Conservation (phyloP, 2,888 invertebrate species). For the Trichacis sp. region DNA sequence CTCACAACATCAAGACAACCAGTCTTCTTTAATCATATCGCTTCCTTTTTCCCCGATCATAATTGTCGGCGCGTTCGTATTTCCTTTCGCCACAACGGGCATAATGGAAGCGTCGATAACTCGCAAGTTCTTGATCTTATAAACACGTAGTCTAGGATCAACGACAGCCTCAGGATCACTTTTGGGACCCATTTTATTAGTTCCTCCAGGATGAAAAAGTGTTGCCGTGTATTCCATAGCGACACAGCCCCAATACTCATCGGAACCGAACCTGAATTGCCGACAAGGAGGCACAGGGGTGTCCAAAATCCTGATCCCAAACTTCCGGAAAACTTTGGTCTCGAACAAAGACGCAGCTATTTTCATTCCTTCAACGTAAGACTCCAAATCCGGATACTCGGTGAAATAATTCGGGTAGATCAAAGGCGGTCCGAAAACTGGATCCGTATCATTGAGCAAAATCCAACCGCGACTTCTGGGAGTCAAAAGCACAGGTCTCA, state of each 20-base stretch:
- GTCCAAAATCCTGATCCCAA: slow-evolving; percentile 80
- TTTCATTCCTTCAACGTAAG: slow-evolving; percentile 82
- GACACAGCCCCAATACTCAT: slow-evolving; percentile 86
- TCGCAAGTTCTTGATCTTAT: slow-evolving; percentile 79
- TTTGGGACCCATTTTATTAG: slow-evolving; percentile 85
- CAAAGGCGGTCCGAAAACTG: slow-evolving; percentile 71
- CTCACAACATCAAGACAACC: background rate
- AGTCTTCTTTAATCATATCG: slow-evolving; percentile 87
- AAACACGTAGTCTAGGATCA: slow-evolving; percentile 79
- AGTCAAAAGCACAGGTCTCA: slow-evolving; percentile 23
- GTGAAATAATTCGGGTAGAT: slow-evolving; percentile 80
- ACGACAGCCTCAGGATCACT: slow-evolving; percentile 82
- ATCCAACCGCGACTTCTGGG: slow-evolving; percentile 42
- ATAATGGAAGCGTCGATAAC: slow-evolving; percentile 87
- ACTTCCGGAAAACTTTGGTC: slow-evolving; percentile 80
- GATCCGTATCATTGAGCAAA: slow-evolving; percentile 38
- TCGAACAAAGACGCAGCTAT: slow-evolving; percentile 82
- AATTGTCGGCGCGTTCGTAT: slow-evolving; percentile 84
- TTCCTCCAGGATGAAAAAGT: slow-evolving; percentile 85
- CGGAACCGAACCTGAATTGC: slow-evolving; percentile 77
- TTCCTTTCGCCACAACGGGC: slow-evolving; percentile 82
- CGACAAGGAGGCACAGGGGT: slow-evolving; percentile 84
- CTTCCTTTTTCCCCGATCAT: slow-evolving; percentile 90
- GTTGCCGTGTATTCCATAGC: slow-evolving; percentile 71
- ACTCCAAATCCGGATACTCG: slow-evolving; percentile 80